Evolutionary conservation across 37 sponge, comb jelly and placozoan species (phyloP).

Genomic region (Spongilla lacustris): DNA sequence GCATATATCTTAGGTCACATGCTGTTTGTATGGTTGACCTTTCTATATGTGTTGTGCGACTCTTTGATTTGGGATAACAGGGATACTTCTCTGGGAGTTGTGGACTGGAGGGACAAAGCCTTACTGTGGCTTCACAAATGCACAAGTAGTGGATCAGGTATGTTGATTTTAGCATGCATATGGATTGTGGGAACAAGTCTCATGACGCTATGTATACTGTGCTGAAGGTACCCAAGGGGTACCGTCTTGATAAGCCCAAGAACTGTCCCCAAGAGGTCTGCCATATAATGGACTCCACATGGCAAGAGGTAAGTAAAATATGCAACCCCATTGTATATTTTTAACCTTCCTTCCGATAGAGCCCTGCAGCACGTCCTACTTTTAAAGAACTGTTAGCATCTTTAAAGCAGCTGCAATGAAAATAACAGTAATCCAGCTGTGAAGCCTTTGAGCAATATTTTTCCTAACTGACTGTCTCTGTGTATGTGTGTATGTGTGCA

Average conservation of each 20-base stretch:
- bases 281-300: slow-evolving; percentile 69
- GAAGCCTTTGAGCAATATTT: no score
- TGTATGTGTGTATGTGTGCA: no score
- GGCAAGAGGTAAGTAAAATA: slow-evolving; percentile 80
- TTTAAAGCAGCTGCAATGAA: slow-evolving; percentile 51
- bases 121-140: slow-evolving; percentile 86
- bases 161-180: background rate
- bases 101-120: slow-evolving; percentile 91
- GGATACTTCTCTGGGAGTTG: slow-evolving; percentile 93
- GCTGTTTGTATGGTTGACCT: no score
- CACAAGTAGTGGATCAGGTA: slow-evolving; percentile 89
- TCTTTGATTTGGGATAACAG: slow-evolving; percentile 18
- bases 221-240: slow-evolving; percentile 78
- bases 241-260: slow-evolving; percentile 77
- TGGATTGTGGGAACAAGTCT: background rate
- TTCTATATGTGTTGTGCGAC: no score
- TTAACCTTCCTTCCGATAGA: slow-evolving; percentile 26
- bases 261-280: slow-evolving; percentile 76
- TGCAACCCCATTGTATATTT: no score
- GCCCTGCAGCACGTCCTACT: slow-evolving; percentile 78
- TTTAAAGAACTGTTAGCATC: slow-evolving; percentile 37
- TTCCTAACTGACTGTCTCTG: no score
- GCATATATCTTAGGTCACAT: slow-evolving; percentile 5
- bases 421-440: background rate
- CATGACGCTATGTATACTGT: background rate